Evolutionary conservation across 2,888 invertebrate species (phyloP), one percentile per base, ranked within the genome.

Genomic region (Drosophila mimica): DNA sequence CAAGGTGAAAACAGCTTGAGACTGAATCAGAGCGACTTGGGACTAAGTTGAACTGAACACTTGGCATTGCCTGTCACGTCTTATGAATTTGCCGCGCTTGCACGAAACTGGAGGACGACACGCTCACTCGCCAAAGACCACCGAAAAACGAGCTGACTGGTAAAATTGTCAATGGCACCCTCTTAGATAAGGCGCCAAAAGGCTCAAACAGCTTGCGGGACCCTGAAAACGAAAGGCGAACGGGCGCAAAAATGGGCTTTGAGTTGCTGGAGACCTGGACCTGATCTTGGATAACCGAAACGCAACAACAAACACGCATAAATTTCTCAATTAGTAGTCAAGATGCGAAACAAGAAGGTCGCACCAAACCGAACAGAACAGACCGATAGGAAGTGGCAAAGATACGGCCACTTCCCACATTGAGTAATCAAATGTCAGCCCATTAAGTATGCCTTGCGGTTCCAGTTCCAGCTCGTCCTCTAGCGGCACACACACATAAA

Each of bases 281-380:
- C 28, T 48, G 40, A 31, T 54, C 38, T 34, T 70, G 33, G 59
- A 63, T 66, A 67, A 65, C 76, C 63, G 72, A 72, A 81, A 68
- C 83, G 69, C 70, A 68, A 52, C 73, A 70, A 76, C 84, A 89
- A 89, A 80, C 82, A 81, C 70, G 86, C 88, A 86, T 89, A 86
- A 89, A 86, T 86, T 89, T 88, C 90, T 85, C 88, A 86, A 89
- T 86, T 89, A 86, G 76, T 76, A 84, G 85, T 74, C 89, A 73
- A 79, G 74, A 81, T 81, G 74, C 70, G 69, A 57, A 28, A 64
- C 59, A 73, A 79, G 76, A 70, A 53, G 70, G 73, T 75, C 68
- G 64, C 56, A 74, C 20, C 46, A 25, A 46, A 74, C 20, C 46
- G 15, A 46, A 74, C 56, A 69, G 67, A 68, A 73, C 67, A 74